These are phyloP conservation scores for Mechanitis messenoides DNA, from an alignment of 2,888 invertebrate species.

Conservation along the genomic window DNA sequence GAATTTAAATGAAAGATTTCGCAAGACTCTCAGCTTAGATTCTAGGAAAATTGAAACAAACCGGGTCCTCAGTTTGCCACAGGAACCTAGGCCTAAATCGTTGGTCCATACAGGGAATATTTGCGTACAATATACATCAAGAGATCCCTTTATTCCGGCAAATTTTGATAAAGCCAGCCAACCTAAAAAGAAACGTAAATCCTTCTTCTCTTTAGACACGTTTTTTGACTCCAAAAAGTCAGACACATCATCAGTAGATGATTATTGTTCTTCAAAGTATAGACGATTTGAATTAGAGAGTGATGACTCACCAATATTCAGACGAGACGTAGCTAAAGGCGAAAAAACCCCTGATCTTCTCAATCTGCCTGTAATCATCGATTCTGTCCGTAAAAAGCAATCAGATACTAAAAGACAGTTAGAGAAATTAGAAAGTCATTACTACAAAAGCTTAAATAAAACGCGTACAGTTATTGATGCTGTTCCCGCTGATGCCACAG, in stretches of 20 bases:
- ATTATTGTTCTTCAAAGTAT: conserved; percentile 72
- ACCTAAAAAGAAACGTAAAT: conserved; percentile 70
- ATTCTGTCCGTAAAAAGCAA: conserved; percentile 67
- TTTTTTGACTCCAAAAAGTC: conserved; percentile 72
- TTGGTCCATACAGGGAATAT: conserved; percentile 64
- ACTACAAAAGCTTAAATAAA: conserved; percentile 62
- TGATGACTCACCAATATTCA: conserved; percentile 69
- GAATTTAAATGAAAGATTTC: conserved; percentile 68
- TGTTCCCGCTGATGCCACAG: conserved; percentile 65
- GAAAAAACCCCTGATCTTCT: conserved; percentile 68
- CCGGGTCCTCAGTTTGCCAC: conserved; percentile 53
- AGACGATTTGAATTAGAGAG: conserved; percentile 71
- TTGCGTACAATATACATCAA: conserved; percentile 54
- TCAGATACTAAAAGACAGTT: conserved; percentile 66
- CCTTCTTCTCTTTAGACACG: conserved; percentile 72
- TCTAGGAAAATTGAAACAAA: conserved; percentile 66
- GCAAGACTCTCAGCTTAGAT: conserved; percentile 71
- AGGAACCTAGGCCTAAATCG: conserved; percentile 65
- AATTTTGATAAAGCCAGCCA: conserved; percentile 62
- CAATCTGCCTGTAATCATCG: conserved; percentile 66
- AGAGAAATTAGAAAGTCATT: conserved; percentile 70
- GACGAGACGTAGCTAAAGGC: conserved; percentile 47
- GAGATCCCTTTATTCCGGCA: conserved; percentile 50
- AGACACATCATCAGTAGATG: conserved; percentile 69
- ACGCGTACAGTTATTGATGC: conserved; percentile 64